Evolutionary conservation across 2,797 vertebrate species (phyloP).

Genomic region (Manis crassicaudata): DNA sequence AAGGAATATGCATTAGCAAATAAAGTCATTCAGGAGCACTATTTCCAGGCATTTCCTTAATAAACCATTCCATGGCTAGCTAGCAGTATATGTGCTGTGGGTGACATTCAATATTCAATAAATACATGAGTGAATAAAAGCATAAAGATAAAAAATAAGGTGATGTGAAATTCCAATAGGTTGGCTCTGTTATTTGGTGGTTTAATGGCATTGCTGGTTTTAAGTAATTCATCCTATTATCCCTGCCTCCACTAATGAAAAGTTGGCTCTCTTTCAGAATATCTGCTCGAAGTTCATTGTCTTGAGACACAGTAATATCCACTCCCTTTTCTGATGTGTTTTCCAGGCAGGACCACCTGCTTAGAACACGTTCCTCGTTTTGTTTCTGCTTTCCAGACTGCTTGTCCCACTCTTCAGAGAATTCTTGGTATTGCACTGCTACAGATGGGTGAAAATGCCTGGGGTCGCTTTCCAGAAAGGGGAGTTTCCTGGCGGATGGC

Average conservation of each 20-base stretch:
- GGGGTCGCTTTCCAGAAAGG: not conserved
- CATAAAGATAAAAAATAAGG: not conserved
- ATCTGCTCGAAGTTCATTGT: not conserved
- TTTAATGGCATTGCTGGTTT: not conserved
- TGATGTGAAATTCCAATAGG: not conserved
- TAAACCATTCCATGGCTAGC: not conserved
- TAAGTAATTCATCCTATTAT: not conserved
- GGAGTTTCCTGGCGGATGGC: not conserved
- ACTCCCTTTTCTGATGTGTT: not conserved
- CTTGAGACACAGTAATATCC: not conserved
- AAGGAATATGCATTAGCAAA: not conserved
- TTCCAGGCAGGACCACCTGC: conserved; percentile 30
- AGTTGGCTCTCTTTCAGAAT: not conserved
- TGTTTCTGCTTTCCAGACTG: not conserved
- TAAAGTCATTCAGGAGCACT: not conserved
- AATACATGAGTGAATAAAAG: not conserved
- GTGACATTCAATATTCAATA: not conserved
- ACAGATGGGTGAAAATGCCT: not conserved
- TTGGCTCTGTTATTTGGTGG: not conserved
- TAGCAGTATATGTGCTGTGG: not conserved
- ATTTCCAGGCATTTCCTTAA: not conserved
- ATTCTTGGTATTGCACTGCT: not conserved
- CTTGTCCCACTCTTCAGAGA: not conserved
- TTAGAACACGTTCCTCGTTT: not conserved
- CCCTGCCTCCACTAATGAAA: not conserved